phyloP scores from a whole-genome alignment of 2,888 invertebrate genomes.

The Tuberolachnus salignus region DNA sequence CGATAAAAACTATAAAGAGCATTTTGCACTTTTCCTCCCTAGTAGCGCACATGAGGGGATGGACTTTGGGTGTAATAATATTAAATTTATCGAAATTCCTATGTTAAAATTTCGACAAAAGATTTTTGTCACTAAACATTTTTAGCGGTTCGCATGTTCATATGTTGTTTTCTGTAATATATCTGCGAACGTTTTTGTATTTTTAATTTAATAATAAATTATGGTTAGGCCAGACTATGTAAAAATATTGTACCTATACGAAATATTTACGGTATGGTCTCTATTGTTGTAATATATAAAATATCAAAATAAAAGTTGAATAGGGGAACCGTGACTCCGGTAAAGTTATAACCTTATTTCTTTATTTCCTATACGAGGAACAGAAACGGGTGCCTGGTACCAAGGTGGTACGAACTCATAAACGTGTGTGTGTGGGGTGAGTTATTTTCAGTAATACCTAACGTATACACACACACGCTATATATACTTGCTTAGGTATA shows the following conservation, averaged over 20 bases:
- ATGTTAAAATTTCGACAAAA: too few species aligned
- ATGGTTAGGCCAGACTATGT: background rate
- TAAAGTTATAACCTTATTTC: conserved; percentile 55
- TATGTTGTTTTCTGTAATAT: background rate
- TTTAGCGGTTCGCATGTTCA: background rate
- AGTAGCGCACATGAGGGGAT: too few species aligned
- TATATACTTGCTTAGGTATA: conserved; percentile 27
- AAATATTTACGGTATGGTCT: conserved; percentile 14
- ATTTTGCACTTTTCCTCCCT: too few species aligned
- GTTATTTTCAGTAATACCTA: conserved; percentile 48
- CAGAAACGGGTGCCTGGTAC: conserved; percentile 45
- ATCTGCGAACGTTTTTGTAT: background rate
- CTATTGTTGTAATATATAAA: conserved; percentile 32
- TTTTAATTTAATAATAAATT: conserved; percentile 20
- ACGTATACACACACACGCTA: conserved; percentile 50
- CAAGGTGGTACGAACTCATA: conserved; percentile 48
- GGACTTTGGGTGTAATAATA: too few species aligned
- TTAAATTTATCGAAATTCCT: too few species aligned
- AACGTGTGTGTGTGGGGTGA: conserved; percentile 37
- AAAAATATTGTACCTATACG: background rate
- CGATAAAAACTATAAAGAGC: too few species aligned
- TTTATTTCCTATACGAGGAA: conserved; percentile 38
- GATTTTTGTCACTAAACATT: too few species aligned
- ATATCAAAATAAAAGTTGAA: conserved; percentile 31
- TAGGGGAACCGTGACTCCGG: conserved; percentile 32